These are phyloP conservation scores for Mormyrus lacerda DNA, from an alignment of 2,113 vertebrate genomes.

Conservation along the genomic window DNA sequence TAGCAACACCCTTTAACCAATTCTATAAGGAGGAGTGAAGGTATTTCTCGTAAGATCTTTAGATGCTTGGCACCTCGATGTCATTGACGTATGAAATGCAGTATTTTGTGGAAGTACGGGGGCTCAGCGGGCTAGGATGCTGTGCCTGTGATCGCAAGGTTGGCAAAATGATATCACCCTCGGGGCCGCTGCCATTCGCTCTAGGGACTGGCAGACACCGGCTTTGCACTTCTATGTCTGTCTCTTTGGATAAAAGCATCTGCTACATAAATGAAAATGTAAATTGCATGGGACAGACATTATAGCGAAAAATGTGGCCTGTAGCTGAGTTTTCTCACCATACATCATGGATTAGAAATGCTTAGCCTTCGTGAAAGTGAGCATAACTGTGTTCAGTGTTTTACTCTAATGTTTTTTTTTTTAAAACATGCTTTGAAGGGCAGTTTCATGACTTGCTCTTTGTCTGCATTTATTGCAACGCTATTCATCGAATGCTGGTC, in stretches of 20 bases:
- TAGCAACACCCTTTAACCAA: not conserved
- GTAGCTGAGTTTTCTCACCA: not conserved
- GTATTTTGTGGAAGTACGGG: not conserved
- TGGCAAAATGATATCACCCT: not conserved
- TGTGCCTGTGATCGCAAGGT: not conserved
- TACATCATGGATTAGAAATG: not conserved
- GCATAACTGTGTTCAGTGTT: not conserved
- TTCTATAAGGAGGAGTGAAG: not conserved
- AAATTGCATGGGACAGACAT: not conserved
- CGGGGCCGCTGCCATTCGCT: not conserved
- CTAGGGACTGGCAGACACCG: not conserved
- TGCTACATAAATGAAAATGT: not conserved
- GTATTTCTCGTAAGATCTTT: not conserved
- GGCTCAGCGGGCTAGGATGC: not conserved
- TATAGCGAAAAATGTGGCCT: not conserved
- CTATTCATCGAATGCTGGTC: slow-evolving; percentile 29
- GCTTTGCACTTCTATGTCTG: not conserved
- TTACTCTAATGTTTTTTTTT: not conserved
- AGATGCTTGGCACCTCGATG: not conserved
- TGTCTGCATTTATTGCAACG: slow-evolving; percentile 17
- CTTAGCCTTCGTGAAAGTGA: not conserved
- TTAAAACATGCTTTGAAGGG: not conserved
- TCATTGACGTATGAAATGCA: not conserved
- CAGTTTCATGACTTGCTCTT: not conserved
- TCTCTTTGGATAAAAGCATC: not conserved